A percentile compares a stretch with the other conserved stretches of the same genome.
Conservation (phyloP, 2,113 vertebrate genomes). For the Zosterops borbonicus region DNA sequence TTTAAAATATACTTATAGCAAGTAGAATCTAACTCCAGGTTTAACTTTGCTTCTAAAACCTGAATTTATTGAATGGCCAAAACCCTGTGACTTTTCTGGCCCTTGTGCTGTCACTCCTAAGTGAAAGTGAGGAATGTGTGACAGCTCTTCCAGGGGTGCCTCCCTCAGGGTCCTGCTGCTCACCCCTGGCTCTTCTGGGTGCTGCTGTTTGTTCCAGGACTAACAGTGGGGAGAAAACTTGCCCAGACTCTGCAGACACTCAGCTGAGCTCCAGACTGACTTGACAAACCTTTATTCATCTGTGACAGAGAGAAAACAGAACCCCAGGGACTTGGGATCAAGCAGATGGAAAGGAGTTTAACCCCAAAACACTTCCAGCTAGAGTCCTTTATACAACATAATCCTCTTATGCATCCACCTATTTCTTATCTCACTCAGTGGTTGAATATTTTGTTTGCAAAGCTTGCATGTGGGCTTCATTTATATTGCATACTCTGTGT, state of each 20-base stretch:
- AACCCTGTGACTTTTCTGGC: neutral
- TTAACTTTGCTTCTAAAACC: neutral
- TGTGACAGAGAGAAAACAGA: neutral
- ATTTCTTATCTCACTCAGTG: constrained; percentile 16
- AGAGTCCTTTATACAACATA: neutral
- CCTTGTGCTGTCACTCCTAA: neutral
- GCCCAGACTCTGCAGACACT: neutral
- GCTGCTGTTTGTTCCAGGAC: neutral
- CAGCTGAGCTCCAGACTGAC: neutral
- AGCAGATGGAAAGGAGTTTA: constrained; percentile 14
- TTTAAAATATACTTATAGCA: neutral
- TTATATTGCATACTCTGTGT: neutral
- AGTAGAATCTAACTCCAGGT: neutral
- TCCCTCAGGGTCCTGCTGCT: neutral
- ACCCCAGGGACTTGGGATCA: constrained; percentile 5
- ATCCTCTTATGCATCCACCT: constrained; percentile 10
- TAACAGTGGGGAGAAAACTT: neutral
- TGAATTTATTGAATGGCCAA: neutral
- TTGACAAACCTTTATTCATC: neutral
- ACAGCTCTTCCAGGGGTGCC: neutral
- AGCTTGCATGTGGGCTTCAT: neutral
- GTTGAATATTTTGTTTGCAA: constrained; percentile 7
- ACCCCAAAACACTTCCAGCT: neutral
- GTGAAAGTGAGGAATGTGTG: neutral
- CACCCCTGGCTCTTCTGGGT: neutral